Percentiles rank a stretch among this genome's conserved stretches.
phyloP scores from a whole-genome alignment of 2,797 vertebrate genomes.

The Ambastaia sidthimunki region DNA sequence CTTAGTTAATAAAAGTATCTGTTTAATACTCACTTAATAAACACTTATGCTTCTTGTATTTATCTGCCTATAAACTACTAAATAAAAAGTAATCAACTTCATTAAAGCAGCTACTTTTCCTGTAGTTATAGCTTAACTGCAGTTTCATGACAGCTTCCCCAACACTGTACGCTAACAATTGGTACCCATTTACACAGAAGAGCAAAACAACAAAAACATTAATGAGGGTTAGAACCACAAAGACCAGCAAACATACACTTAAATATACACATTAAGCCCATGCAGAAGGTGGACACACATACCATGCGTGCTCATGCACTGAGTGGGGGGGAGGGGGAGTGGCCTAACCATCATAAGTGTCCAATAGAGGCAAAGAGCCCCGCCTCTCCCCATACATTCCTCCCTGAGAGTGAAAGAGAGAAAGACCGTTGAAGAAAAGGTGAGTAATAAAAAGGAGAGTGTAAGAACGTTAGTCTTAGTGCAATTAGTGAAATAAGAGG shows the following conservation, averaged over 20 bases:
- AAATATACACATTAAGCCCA: slow-evolving; percentile 61
- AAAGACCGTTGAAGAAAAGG: slow-evolving; percentile 44
- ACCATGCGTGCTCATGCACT: slow-evolving; percentile 84
- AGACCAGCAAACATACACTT: slow-evolving; percentile 18
- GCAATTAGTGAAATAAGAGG: slow-evolving; percentile 36
- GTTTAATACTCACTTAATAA: no score
- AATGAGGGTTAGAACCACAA: slow-evolving; percentile 51
- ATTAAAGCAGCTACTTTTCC: no score
- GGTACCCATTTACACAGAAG: slow-evolving; percentile 3
- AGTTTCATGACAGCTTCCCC: background rate
- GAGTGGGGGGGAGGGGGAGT: slow-evolving; percentile 73
- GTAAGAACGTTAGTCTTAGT: slow-evolving; percentile 49
- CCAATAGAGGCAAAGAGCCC: slow-evolving; percentile 80
- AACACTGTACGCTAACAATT: slow-evolving; percentile 13
- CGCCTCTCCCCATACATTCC: slow-evolving; percentile 81
- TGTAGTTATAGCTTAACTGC: background rate
- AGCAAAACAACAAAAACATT: slow-evolving; percentile 20
- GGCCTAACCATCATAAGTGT: slow-evolving; percentile 84
- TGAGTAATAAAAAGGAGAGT: slow-evolving; percentile 36
- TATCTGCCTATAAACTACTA: no score
- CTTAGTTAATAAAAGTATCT: no score
- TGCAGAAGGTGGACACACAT: slow-evolving; percentile 78
- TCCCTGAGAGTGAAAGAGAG: slow-evolving; percentile 74
- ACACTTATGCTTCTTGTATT: no score
- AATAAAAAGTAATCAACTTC: no score